phyloP scores from a whole-genome alignment of 2,113 vertebrate genomes.

The Protomyctophum bolini region DNA sequence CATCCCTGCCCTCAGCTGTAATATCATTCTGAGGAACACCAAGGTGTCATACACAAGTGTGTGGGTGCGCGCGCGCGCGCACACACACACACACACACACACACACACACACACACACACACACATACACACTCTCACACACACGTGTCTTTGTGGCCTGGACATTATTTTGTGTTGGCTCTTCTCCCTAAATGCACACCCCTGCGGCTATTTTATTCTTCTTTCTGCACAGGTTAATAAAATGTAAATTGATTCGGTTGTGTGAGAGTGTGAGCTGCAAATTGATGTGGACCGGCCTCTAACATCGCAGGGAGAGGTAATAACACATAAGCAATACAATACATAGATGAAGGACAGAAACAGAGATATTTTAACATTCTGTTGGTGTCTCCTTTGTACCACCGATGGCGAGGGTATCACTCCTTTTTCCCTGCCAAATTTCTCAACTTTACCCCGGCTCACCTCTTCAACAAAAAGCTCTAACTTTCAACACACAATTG shows the following conservation, averaged over 20 bases:
- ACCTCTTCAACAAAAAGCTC: conserved; percentile 73
- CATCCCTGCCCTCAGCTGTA: conserved; percentile 50
- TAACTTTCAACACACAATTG: conserved; percentile 77
- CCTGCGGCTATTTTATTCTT: conserved; percentile 30
- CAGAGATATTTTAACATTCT: conserved; percentile 23
- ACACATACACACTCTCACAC: neutral
- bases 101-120: conserved; percentile 10
- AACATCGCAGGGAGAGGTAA: conserved; percentile 67
- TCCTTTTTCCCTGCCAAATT: conserved; percentile 60
- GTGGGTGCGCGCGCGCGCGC: neutral
- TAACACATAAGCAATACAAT: conserved; percentile 55
- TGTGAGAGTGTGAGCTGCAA: conserved; percentile 63
- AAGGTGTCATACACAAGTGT: too few species aligned
- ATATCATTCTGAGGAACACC: conserved; percentile 37
- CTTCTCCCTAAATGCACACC: conserved; percentile 40
- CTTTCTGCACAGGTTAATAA: conserved; percentile 23
- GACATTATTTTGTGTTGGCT: conserved; percentile 36
- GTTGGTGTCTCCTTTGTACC: conserved; percentile 37
- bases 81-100: conserved; percentile 4
- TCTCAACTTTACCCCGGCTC: conserved; percentile 59
- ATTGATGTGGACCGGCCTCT: conserved; percentile 48
- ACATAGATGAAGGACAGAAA: conserved; percentile 43
- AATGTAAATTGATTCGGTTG: conserved; percentile 4
- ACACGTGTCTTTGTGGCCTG: conserved; percentile 35
- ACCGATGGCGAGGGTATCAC: conserved; percentile 64